A percentile compares a stretch with the other conserved stretches of the same genome.
Evolutionary conservation across 2,888 invertebrate genomes (phyloP).

Genomic region (Zele albiditarsus): DNA sequence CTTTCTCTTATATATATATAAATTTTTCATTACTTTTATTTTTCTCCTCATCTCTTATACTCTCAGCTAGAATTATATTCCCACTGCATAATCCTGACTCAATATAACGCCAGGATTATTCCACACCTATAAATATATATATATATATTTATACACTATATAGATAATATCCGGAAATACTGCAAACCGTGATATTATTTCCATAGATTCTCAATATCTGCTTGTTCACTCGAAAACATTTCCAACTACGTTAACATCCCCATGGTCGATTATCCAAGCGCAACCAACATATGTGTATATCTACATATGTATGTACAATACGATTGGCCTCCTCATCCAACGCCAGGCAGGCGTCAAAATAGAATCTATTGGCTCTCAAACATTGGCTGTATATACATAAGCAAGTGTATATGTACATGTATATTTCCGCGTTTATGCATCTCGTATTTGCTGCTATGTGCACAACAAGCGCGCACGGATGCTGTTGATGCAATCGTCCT

Average conservation of each 20-base stretch:
- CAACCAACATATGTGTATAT: slow-evolving; percentile 14
- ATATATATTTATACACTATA: background rate
- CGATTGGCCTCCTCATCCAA: slow-evolving; percentile 42
- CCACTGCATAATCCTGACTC: background rate
- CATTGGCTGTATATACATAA: slow-evolving; percentile 20
- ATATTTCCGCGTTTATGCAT: slow-evolving; percentile 38
- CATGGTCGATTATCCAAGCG: slow-evolving; percentile 26
- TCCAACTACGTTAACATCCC: slow-evolving; percentile 1
- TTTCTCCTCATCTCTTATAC: background rate
- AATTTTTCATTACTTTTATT: background rate
- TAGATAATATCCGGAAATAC: slow-evolving; percentile 28
- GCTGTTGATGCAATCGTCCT: slow-evolving; percentile 38
- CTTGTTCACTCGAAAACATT: slow-evolving; percentile 25
- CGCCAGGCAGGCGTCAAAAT: slow-evolving; percentile 43
- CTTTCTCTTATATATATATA: background rate
- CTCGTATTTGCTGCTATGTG: slow-evolving; percentile 22
- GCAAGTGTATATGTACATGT: background rate
- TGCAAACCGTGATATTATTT: slow-evolving; percentile 34
- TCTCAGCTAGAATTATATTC: background rate
- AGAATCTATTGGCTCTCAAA: slow-evolving; percentile 46
- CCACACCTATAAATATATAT: background rate
- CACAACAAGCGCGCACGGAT: slow-evolving; percentile 18
- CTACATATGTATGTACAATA: background rate
- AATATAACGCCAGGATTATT: background rate
- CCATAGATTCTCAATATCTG: slow-evolving; percentile 10